Base-by-base conservation (phyloP, 2,797 vertebrate genomes). In the Glyptemys insculpta region DNA sequence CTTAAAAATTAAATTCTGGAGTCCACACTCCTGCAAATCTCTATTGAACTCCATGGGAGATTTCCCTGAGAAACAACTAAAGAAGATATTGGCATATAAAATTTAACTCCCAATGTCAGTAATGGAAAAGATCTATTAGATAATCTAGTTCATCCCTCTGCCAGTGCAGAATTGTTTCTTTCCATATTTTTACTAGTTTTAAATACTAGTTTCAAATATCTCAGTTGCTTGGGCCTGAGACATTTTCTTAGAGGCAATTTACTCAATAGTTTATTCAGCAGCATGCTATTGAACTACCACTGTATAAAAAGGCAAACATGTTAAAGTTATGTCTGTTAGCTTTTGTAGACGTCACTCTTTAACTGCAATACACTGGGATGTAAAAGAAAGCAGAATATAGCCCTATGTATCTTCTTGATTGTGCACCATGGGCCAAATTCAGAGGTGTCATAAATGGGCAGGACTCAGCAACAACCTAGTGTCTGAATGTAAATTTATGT, bases 261-360 rank as follows among this genome's bases (percentile, higher is more conserved):
- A 85, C 16, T 65, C 15, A 65, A 0, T 80, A 68, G 65, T 95
- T 96, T 95, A 90, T 57, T 91, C 95, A 89, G 65, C n/a, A 95
- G 92, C 93, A 90, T 91, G 79, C 74, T 92, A 81, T 87, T 91
- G 86, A 96, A 97, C 88, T 86, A 84, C 65, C n/a, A 41, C 37
- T 41, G 37, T 41, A 41, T 72, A 72, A 72, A 72, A 41, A 72
- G 37, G 37, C 68, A 84, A 54, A 80, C 49, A 76, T 87, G 68
- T 76, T 90, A 91, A 82, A 95, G 84, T 80, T 50, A 88, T 87
- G 81, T 1, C 19, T 23, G 47, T 94, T 89, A 91, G 91, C 85
- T 87, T 86, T 76, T 14, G 27, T 29, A 49, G 15, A 31, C 27
- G 16, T 49, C 27, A 29, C 37, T 72, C 11, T 41, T 72, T 72